phyloP scores from a whole-genome alignment of 2,888 invertebrate species.

The Tubulanus polymorphus region DNA sequence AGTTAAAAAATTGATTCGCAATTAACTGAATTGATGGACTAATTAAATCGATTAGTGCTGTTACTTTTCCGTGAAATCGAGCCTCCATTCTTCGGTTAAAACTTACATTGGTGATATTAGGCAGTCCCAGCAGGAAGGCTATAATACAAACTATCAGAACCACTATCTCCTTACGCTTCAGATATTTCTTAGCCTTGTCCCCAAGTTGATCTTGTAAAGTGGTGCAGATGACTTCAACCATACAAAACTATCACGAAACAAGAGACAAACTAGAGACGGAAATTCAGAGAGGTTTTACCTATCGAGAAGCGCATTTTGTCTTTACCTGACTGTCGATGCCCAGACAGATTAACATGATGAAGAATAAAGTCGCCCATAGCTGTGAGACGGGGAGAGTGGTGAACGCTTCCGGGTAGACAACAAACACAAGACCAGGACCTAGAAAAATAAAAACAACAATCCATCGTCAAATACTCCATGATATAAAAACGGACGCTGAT shows the following conservation, averaged over 20 bases:
- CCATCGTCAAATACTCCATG: neutral
- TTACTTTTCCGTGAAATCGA: too few relatives aligned
- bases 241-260: too few relatives aligned
- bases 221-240: constrained; percentile 89
- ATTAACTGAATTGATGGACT: too few relatives aligned
- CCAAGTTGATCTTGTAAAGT: constrained; percentile 91
- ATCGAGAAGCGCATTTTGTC: too few relatives aligned
- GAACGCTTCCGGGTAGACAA: constrained; percentile 47
- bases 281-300: too few relatives aligned
- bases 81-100: too few relatives aligned
- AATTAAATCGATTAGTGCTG: too few relatives aligned
- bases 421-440: constrained; percentile 48
- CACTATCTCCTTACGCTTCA: constrained; percentile 81
- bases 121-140: constrained; percentile 79
- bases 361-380: constrained; percentile 41
- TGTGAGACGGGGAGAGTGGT: constrained; percentile 39
- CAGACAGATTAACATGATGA: constrained; percentile 44
- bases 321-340: constrained; percentile 48
- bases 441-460: constrained; percentile 12
- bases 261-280: too few relatives aligned
- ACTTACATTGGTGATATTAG: constrained; percentile 75
- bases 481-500: too few relatives aligned
- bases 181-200: constrained; percentile 74
- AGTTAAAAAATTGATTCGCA: too few relatives aligned
- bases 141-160: constrained; percentile 78